These are phyloP conservation scores for Tachyglossus aculeatus DNA, from an alignment of 2,797 vertebrate genomes.

Conservation along the genomic window DNA sequence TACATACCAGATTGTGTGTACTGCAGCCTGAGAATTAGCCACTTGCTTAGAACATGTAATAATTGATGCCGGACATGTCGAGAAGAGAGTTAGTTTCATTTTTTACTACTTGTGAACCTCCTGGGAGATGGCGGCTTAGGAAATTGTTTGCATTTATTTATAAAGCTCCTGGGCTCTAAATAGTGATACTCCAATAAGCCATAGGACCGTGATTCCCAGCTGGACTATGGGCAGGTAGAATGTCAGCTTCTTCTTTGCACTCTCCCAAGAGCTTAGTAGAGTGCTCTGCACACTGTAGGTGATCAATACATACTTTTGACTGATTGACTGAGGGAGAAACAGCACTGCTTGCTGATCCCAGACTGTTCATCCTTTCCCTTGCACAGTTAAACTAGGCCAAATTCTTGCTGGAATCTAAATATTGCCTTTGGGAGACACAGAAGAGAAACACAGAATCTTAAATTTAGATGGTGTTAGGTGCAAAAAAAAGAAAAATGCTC, in stretches of 20 bases:
- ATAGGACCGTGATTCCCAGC: constrained; percentile 27
- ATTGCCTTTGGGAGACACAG: neutral
- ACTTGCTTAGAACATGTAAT: constrained; percentile 40
- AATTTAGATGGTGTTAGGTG: constrained; percentile 76
- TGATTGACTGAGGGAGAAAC: no score
- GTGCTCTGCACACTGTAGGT: no score
- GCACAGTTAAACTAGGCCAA: constrained; percentile 7
- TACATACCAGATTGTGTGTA: no score
- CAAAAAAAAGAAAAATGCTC: no score
- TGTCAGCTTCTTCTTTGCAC: no score
- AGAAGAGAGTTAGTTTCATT: constrained; percentile 55
- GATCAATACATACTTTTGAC: no score
- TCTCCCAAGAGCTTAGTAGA: no score
- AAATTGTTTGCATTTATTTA: constrained; percentile 17
- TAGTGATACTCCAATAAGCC: no score
- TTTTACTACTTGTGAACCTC: constrained; percentile 48
- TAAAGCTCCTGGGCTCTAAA: neutral
- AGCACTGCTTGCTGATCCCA: no score
- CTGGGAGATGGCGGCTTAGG: constrained; percentile 44
- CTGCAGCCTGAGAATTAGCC: no score
- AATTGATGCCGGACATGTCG: constrained; percentile 46
- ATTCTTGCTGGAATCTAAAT: constrained; percentile 15
- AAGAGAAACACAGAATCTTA: constrained; percentile 32
- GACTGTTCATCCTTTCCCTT: no score
- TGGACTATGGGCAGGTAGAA: no score